Evolutionary conservation across 2,113 vertebrate species (phyloP).

Genomic region (Albula goreensis): DNA sequence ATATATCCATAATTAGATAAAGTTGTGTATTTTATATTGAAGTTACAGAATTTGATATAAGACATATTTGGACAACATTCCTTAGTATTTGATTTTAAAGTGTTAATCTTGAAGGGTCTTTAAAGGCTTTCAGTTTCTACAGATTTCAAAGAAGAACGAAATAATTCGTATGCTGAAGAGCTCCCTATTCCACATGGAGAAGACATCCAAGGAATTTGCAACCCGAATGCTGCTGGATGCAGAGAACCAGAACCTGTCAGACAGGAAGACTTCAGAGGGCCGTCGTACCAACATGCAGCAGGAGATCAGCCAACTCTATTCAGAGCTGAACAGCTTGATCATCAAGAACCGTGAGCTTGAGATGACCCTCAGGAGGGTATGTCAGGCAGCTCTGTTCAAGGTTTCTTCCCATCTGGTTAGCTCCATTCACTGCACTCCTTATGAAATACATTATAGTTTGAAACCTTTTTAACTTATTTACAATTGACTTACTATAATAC

Average conservation of each 20-base stretch:
- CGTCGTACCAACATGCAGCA: slow-evolving; percentile 60
- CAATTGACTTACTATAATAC: too few species aligned
- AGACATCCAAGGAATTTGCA: slow-evolving; percentile 53
- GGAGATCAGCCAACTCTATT: slow-evolving; percentile 60
- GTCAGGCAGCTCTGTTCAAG: neutral
- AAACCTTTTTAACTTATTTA: too few species aligned
- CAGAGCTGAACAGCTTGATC: slow-evolving; percentile 61
- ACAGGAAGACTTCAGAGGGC: slow-evolving; percentile 54
- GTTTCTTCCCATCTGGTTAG: neutral
- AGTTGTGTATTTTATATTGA: too few species aligned
- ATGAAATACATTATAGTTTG: too few species aligned
- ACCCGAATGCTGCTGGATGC: slow-evolving; percentile 54
- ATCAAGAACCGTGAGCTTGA: slow-evolving; percentile 68
- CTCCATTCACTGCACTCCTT: neutral
- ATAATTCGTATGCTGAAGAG: slow-evolving; percentile 65
- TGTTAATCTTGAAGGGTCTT: too few species aligned
- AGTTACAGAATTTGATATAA: too few species aligned
- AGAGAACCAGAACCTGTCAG: slow-evolving; percentile 57
- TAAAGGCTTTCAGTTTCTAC: too few species aligned
- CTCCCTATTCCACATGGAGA: slow-evolving; percentile 59
- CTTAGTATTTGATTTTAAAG: too few species aligned
- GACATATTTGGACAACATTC: too few species aligned
- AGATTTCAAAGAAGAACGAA: slow-evolving; percentile 72
- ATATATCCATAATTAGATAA: too few species aligned
- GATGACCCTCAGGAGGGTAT: slow-evolving; percentile 74